phyloP scores from a whole-genome alignment of 2,113 vertebrate species.

The Rattus rattus region DNA sequence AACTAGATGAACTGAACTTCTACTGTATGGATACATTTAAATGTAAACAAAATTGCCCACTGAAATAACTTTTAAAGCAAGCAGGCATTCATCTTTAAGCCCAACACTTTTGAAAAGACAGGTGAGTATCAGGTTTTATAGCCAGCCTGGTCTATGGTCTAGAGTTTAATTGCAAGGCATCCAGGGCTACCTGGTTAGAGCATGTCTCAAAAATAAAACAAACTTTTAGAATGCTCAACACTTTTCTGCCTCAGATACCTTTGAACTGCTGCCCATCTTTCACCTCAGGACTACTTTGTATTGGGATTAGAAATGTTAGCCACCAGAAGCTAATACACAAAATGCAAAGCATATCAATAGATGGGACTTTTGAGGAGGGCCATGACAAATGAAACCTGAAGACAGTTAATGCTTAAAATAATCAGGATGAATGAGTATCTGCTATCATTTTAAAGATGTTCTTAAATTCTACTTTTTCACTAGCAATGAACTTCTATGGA shows the following conservation, averaged over 20 bases:
- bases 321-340: not conserved
- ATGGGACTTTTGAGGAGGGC: not conserved
- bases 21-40: not conserved
- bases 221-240: not conserved
- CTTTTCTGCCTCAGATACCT: not conserved
- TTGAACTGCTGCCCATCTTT: not conserved
- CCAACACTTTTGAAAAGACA: not conserved
- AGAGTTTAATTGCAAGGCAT: not conserved
- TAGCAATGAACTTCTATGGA: not conserved
- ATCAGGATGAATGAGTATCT: not conserved
- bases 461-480: not conserved
- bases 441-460: not conserved
- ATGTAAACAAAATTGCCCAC: not conserved
- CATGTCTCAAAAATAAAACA: not conserved
- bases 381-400: not conserved
- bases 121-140: not conserved
- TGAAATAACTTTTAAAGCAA: not conserved
- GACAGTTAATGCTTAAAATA: not conserved
- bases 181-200: not conserved
- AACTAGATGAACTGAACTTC: not conserved
- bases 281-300: not conserved
- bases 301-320: not conserved
- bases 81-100: not conserved
- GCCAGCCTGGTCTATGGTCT: not conserved
- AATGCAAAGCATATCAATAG: not conserved